Evolutionary conservation across 2,797 vertebrate species (phyloP).

Genomic region (Apogon hyalosoma): DNA sequence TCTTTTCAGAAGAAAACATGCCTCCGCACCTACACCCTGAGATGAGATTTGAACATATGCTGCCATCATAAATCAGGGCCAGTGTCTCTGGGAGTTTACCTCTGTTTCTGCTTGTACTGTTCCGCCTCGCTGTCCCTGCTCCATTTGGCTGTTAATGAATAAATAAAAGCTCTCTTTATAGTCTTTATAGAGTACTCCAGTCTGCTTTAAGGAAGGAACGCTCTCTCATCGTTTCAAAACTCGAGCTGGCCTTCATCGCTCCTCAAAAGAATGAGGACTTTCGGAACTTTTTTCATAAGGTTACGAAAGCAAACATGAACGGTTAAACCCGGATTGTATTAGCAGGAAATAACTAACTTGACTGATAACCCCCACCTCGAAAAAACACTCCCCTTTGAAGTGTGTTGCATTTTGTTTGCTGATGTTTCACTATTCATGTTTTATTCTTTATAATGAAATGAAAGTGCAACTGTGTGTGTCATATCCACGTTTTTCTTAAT

Average conservation of each 20-base stretch:
- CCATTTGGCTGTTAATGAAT: constrained; percentile 81
- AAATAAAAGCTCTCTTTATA: constrained; percentile 76
- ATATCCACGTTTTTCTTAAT: not conserved
- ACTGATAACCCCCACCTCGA: not conserved
- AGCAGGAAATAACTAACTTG: constrained; percentile 18
- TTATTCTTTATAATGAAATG: not conserved
- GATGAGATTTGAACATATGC: constrained; percentile 64
- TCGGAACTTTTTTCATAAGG: constrained; percentile 48
- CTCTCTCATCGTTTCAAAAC: constrained; percentile 64
- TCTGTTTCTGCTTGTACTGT: constrained; percentile 57
- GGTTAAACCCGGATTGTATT: constrained; percentile 44
- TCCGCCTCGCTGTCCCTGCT: constrained; percentile 70
- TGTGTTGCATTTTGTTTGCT: constrained; percentile 29
- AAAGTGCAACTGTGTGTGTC: constrained; percentile 28
- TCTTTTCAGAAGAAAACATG: constrained; percentile 30
- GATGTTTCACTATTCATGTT: not conserved
- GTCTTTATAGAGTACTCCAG: constrained; percentile 68
- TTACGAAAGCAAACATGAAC: constrained; percentile 52
- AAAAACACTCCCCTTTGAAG: constrained; percentile 20
- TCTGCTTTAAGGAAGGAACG: constrained; percentile 61
- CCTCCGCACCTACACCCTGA: constrained; percentile 23
- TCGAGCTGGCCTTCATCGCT: constrained; percentile 50
- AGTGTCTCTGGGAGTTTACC: constrained; percentile 72
- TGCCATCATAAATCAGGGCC: constrained; percentile 72
- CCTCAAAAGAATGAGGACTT: constrained; percentile 45